phyloP scores from a whole-genome alignment of 2,113 vertebrate species.

The Acrocephalus kingi region DNA sequence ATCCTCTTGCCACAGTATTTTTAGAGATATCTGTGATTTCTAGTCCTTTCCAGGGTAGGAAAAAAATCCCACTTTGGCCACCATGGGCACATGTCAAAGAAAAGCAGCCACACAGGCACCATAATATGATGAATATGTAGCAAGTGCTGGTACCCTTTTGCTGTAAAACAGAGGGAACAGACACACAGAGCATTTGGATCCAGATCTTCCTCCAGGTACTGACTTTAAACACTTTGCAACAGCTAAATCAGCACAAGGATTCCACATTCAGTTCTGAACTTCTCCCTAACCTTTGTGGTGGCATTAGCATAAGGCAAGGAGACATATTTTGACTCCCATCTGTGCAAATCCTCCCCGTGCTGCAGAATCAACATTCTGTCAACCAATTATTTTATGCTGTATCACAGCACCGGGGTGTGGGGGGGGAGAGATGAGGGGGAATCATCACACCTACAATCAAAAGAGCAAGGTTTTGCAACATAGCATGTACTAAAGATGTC shows the following conservation, averaged over 20 bases:
- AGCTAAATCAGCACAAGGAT: conserved; percentile 42
- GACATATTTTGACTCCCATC: conserved; percentile 69
- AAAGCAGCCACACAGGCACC: neutral
- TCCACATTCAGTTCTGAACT: conserved; percentile 57
- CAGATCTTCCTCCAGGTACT: conserved; percentile 23
- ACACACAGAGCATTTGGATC: neutral
- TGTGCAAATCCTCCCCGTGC: conserved; percentile 58
- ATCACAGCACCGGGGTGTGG: conserved; percentile 26
- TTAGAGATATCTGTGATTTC: conserved; percentile 7
- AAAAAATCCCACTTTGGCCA: neutral
- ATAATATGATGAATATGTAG: neutral
- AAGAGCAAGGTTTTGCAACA: conserved; percentile 71
- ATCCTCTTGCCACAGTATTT: neutral
- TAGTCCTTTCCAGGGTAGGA: neutral
- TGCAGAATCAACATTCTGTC: conserved; percentile 70
- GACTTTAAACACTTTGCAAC: neutral
- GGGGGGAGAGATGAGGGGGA: conserved; percentile 40
- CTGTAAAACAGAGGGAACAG: neutral
- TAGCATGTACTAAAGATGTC: conserved; percentile 72
- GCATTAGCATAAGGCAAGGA: conserved; percentile 66
- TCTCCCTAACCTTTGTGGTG: conserved; percentile 61
- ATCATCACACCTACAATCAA: conserved; percentile 68
- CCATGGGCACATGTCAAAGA: neutral
- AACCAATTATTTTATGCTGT: conserved; percentile 66
- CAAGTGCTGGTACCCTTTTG: neutral